Base-by-base conservation (phyloP, 2,888 invertebrate species). In the Allophyes oxyacanthae region DNA sequence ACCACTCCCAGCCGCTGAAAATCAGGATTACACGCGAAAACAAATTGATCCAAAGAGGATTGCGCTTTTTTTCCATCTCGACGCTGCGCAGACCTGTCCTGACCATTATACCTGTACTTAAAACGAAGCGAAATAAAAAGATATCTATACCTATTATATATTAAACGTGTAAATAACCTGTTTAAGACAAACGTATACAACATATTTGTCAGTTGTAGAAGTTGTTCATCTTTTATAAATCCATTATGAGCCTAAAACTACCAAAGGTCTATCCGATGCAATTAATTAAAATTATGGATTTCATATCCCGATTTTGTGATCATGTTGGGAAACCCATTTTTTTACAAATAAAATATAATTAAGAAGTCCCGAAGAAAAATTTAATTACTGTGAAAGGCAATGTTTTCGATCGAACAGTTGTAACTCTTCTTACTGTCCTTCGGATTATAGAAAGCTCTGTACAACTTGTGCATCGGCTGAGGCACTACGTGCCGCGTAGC, bases 1-100 rank as follows among this genome's bases (percentile, higher is more conserved):
- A 79, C 84, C 84, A 84, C 86, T 82, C 86, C 87, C 86, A 82
- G 83, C 60, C 54, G 54, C 75, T 64, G 66, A 55, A 64, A 66
- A 75, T 66, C 71, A 72, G 81, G 78, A 79, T 77, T 78, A 76
- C 65, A 72, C 44, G 59, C 73, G 77, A 77, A 84, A 85, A 84
- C 77, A 78, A 84, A 86, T 85, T 81, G 85, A 82, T 86, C 79
- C 77, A 55, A 57, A 45, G 54, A 51, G 81, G 77, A 83, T 84
- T 77, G 72, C 71, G 77, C 79, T 83, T 82, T 80, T 79, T 68
- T 48, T 59, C 60, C 61, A 74, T 72, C 44, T 66, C 62, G 42
- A 49, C 55, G 61, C 46, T 58, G 52, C 64, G 48, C 45, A 45
- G 50, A 60, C 36, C 46, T 58, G 52, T 63, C 45, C 45, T 43